Percentiles rank a stretch among this genome's conserved stretches.
Evolutionary conservation across 2,888 invertebrate genomes (phyloP).

Genomic region (Lepidochitona cinerea): DNA sequence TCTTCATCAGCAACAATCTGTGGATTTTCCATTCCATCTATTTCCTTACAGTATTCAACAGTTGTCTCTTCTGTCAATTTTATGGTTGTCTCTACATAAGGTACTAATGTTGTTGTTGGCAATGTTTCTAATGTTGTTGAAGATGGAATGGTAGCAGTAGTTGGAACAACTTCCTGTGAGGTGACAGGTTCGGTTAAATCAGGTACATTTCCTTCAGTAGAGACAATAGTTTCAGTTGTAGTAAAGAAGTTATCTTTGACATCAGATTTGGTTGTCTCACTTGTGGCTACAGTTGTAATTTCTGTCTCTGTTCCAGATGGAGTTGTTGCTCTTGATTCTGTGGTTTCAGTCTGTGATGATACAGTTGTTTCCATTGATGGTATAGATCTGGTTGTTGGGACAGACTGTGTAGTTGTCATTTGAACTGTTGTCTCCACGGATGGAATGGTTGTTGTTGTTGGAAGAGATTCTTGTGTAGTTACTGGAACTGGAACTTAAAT

Average conservation of each 20-base stretch:
- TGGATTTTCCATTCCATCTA: slow-evolving; percentile 2
- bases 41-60: neutral
- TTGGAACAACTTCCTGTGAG: too few relatives aligned
- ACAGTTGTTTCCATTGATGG: neutral
- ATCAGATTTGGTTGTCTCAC: too few relatives aligned
- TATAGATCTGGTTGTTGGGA: neutral
- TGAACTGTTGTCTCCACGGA: neutral
- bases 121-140: neutral
- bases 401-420: neutral
- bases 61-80: neutral
- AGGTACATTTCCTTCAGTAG: neutral
- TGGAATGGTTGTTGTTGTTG: neutral
- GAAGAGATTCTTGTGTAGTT: neutral
- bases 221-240: neutral
- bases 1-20: neutral
- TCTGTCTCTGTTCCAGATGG: neutral
- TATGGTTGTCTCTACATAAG: neutral
- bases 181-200: too few relatives aligned
- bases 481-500: neutral
- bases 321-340: too few relatives aligned
- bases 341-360: neutral
- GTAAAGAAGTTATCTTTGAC: too few relatives aligned
- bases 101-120: neutral
- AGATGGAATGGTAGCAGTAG: too few relatives aligned
- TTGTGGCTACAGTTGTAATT: too few relatives aligned